Conservation (phyloP, 2,888 invertebrate species). For the Laothoe populi region DNA sequence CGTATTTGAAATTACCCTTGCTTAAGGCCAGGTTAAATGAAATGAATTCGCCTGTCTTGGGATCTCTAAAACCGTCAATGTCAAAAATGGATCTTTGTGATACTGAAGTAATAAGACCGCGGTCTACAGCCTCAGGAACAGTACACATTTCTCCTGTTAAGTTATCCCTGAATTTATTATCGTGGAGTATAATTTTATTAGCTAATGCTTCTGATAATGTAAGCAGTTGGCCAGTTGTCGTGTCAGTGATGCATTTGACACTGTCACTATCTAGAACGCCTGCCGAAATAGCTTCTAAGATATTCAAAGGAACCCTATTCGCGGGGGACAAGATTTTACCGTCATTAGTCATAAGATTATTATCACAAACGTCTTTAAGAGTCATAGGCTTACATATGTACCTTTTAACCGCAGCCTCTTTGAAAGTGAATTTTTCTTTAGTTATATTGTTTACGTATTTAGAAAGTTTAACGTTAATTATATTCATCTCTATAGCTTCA, state of each 20-base stretch:
- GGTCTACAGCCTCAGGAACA: constrained; percentile 94
- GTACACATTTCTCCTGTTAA: constrained; percentile 89
- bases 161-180: constrained; percentile 90
- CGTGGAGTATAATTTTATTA: constrained; percentile 90
- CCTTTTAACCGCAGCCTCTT: constrained; percentile 92
- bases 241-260: constrained; percentile 93
- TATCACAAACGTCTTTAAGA: constrained; percentile 94
- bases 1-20: constrained; percentile 90
- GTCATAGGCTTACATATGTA: constrained; percentile 95
- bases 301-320: constrained; percentile 89
- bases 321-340: constrained; percentile 93
- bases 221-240: constrained; percentile 90
- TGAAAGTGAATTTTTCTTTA: constrained; percentile 90
- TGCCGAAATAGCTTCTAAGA: constrained; percentile 93
- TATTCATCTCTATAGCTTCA: constrained; percentile 91
- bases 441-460: constrained; percentile 90
- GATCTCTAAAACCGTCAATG: constrained; percentile 95
- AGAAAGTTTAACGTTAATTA: constrained; percentile 92
- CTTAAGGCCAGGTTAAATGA: constrained; percentile 93
- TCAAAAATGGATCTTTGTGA: constrained; percentile 95
- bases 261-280: constrained; percentile 94
- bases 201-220: constrained; percentile 94
- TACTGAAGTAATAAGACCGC: constrained; percentile 94
- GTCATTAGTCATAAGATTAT: constrained; percentile 90
- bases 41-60: constrained; percentile 91